Evolutionary conservation across 2,888 invertebrate genomes (phyloP), one percentile per base, ranked within the genome.

Genomic region (Eurytoma adleriae): DNA sequence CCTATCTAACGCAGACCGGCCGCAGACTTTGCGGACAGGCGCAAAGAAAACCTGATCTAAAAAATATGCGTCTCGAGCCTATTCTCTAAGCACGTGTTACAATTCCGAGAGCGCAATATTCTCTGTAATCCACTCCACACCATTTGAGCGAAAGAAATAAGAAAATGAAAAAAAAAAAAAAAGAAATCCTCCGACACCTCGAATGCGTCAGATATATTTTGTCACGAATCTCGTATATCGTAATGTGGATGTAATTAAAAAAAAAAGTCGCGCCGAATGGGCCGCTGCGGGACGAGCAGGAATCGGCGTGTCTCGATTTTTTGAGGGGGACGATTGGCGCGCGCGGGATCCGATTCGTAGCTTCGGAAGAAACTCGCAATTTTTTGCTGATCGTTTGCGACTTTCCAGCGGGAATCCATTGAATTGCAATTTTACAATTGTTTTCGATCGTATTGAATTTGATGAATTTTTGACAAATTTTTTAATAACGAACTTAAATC

Each of bases 1-100:
- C 87, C 88, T 87, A 87, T 87, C 88, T 86, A 86, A 86, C 85
- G 86, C 86, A 86, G 85, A 86, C 84, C 86, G 84, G 84, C 87
- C 85, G 85, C 40, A 85, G 85, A 86, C 86, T 86, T 85, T 79
- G 77, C 79, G 70, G 73, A 74, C 61, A 79, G 52, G 77, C 78
- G 85, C 86, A 86, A 85, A 85, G 85, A 76, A 78, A n/a, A n/a
- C 77, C 82, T 82, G 48, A 40, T 52, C 62, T 67, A 72, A 66
- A 24, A 59, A 73, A n/a, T 62, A 78, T 78, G 69, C 82, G 67
- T 69, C 76, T 80, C 64, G 78, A 82, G 76, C 56, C 72, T 78
- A 82, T 68, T 80, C 67, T 77, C 69, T 78, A 66, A 82, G 66
- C 76, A 66, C 64, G 68, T 75, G 66, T 76, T 77, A 40, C 7